Evolutionary conservation across 1,140 invertebrate genomes (phyloP).

Genomic region (Pseudomyrmex pallidus): DNA sequence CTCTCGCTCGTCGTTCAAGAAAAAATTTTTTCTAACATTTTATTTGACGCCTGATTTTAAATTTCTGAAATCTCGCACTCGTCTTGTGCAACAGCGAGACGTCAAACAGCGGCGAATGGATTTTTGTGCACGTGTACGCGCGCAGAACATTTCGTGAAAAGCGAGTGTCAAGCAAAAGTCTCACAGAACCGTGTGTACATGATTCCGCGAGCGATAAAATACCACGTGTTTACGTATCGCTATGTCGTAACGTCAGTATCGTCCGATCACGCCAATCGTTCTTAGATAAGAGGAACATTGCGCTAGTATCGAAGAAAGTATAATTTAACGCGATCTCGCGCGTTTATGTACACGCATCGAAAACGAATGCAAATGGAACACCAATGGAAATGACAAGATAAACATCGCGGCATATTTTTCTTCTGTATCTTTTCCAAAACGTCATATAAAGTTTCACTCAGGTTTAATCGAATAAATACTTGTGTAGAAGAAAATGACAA

Average conservation of each 20-base stretch:
- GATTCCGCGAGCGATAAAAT: conserved; percentile 17
- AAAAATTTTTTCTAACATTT: conserved; percentile 11
- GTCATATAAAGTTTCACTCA: neutral
- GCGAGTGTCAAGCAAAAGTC: neutral
- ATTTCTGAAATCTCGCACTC: conserved; percentile 1
- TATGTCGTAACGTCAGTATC: conserved; percentile 40
- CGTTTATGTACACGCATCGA: neutral
- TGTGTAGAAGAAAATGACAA: no score
- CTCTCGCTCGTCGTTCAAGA: neutral
- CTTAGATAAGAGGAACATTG: conserved; percentile 17
- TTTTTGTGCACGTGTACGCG: neutral
- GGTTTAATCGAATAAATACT: neutral
- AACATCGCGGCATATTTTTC: neutral
- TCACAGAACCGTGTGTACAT: conserved; percentile 7
- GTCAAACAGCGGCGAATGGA: neutral
- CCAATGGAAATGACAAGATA: neutral
- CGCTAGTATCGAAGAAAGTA: neutral
- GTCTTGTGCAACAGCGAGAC: conserved; percentile 13
- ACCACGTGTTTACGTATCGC: neutral
- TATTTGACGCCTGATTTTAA: neutral
- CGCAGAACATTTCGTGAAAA: conserved; percentile 14
- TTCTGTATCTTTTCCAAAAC: no score
- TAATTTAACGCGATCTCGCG: no score
- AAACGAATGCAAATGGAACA: no score
- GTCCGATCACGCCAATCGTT: conserved; percentile 18